Evolutionary conservation across 2,888 invertebrate genomes (phyloP).

Genomic region (Ophioninae sp.): DNA sequence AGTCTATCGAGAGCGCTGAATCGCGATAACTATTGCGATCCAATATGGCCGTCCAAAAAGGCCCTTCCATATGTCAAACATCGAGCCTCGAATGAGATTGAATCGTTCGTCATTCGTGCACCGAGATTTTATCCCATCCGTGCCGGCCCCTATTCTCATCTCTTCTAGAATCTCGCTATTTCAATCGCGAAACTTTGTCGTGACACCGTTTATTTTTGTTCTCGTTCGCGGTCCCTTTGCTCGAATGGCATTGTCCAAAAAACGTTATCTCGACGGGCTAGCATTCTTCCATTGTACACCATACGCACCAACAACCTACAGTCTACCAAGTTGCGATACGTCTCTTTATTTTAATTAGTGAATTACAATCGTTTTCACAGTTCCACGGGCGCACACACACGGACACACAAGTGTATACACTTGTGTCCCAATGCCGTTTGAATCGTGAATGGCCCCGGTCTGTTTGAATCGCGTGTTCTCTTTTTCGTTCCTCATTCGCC

Average conservation of each 20-base stretch:
- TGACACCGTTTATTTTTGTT: background rate
- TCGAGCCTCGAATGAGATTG: background rate
- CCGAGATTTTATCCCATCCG: background rate
- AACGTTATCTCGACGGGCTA: background rate
- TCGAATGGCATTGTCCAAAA: background rate
- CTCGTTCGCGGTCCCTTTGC: background rate
- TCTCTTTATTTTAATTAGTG: background rate
- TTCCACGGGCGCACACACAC: background rate
- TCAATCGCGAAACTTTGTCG: background rate
- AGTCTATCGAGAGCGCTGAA: background rate
- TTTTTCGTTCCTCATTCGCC: constrained; percentile 52
- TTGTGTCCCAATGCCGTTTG: background rate
- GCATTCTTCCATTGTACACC: background rate
- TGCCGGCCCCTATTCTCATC: background rate
- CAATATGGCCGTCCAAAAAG: background rate
- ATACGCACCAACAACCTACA: background rate
- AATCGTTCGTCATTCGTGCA: background rate
- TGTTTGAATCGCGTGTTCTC: constrained; percentile 30
- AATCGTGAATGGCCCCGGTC: background rate
- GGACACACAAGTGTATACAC: background rate
- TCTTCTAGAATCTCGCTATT: background rate
- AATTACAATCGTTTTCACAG: background rate
- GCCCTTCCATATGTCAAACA: background rate
- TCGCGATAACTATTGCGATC: background rate
- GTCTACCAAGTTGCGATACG: background rate